These are phyloP conservation scores for Cercopithecus petaurista DNA, from an alignment of 2,797 vertebrate genomes.

Conservation along the genomic window DNA sequence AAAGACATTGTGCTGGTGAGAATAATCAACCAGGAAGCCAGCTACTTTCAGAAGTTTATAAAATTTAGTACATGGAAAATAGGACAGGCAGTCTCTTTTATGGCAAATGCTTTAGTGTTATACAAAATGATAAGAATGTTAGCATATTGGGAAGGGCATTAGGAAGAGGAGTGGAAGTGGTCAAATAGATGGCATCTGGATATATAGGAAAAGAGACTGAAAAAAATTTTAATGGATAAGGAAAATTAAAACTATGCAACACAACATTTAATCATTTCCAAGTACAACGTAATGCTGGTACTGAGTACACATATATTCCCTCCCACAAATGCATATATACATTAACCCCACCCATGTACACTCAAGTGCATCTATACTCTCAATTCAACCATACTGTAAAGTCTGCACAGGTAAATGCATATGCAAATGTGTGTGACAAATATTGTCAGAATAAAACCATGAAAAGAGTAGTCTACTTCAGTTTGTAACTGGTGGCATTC, in stretches of 20 bases:
- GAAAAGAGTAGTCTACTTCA: not conserved
- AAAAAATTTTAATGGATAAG: not conserved
- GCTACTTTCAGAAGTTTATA: not conserved
- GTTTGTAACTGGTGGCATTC: not conserved
- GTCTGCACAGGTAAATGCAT: not conserved
- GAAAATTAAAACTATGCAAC: not conserved
- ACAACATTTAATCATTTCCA: not conserved
- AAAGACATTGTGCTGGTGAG: not conserved
- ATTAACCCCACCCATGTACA: not conserved
- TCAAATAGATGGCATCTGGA: not conserved
- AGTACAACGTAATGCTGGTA: not conserved
- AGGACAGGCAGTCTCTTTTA: not conserved
- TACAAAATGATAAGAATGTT: not conserved
- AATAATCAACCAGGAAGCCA: slow-evolving; percentile 10
- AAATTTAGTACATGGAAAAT: not conserved
- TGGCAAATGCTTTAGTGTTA: not conserved
- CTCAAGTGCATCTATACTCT: not conserved
- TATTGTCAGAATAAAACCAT: not conserved
- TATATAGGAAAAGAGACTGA: not conserved
- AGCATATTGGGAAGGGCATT: not conserved
- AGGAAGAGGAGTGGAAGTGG: not conserved
- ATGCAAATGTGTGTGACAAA: not conserved
- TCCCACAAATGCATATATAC: not conserved
- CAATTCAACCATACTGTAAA: not conserved
- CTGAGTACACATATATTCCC: not conserved